Evolutionary conservation across 2,797 vertebrate species (phyloP), one percentile per base, ranked within the genome.

Genomic region (Sphenodon punctatus): DNA sequence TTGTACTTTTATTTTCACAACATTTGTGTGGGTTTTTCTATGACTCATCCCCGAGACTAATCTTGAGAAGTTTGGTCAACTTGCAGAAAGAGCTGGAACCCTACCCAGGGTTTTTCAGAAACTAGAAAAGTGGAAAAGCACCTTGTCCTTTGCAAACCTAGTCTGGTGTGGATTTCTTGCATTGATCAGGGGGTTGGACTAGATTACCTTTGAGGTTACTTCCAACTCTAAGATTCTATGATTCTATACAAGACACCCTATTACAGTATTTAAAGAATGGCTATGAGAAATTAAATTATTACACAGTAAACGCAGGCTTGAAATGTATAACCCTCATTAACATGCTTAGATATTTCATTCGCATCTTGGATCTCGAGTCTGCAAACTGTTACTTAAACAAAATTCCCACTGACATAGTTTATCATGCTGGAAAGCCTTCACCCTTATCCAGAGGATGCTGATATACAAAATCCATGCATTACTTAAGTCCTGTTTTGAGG

Each of bases 11-110:
- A 48, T 63, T 79, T 48, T 46, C 86, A 89, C 82, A 81, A 17
- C 53, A 55, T 41, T 70, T 36, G 36, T 46, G 75, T 86, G 87
- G 88, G 55, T 68, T 91, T 92, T 89, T 75, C 72, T 20, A 13
- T 89, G 85, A 88, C 75, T 93, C 87, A 80, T 89, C 81, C 94
- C 91, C 84, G 85, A 78, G 80, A 68, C 49, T 56, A 80, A 75
- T 82, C 92, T 84, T 85, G 91, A 89, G 89, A 76, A 82, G 69
- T 25, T 86, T 72, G 73, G 65, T 60, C 70, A 79, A 67, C 82
- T 90, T 80, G 64, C 41, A 77, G 48, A 81, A 81, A 84, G 71
- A 68, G 7, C 58, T 85, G 66, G 67, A 77, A 61, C 39, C 69
- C 80, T 72, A 56, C 11, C 30, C 76, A 41, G 59, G 45, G 79